These are phyloP conservation scores for Characodon lateralis DNA, from an alignment of 2,797 vertebrate species.

Conservation along the genomic window DNA sequence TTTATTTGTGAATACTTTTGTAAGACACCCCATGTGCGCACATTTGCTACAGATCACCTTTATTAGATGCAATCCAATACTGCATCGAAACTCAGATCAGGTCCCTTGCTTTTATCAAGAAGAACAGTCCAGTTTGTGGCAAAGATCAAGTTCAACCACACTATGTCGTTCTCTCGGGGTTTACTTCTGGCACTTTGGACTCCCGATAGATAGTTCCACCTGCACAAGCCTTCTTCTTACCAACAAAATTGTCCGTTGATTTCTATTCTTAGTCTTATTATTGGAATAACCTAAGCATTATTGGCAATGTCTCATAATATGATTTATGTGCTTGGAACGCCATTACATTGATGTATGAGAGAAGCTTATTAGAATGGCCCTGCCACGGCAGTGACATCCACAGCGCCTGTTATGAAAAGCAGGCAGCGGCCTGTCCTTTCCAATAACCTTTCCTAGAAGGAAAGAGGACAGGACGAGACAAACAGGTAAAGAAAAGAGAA, in stretches of 20 bases:
- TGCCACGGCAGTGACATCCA: constrained; percentile 66
- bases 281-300: constrained; percentile 66
- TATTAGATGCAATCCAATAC: constrained; percentile 20
- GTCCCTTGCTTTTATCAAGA: neutral
- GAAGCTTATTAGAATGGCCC: constrained; percentile 76
- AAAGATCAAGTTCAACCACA: constrained; percentile 14
- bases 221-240: constrained; percentile 21
- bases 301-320: constrained; percentile 57
- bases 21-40: neutral
- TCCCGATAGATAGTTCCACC: constrained; percentile 1
- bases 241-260: constrained; percentile 54
- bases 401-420: constrained; percentile 75
- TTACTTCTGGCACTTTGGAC: constrained; percentile 8
- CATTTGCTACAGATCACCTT: constrained; percentile 20
- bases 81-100: constrained; percentile 1
- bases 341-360: constrained; percentile 54
- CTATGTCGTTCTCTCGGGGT: constrained; percentile 12
- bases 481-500: constrained; percentile 61
- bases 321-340: constrained; percentile 64
- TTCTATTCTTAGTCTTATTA: constrained; percentile 44
- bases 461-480: constrained; percentile 61
- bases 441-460: constrained; percentile 77
- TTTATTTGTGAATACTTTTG: neutral
- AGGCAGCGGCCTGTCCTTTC: constrained; percentile 77
- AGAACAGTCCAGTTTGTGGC: constrained; percentile 10